Base-by-base conservation (phyloP, 2,113 vertebrate species). In the Psophia crepitans region DNA sequence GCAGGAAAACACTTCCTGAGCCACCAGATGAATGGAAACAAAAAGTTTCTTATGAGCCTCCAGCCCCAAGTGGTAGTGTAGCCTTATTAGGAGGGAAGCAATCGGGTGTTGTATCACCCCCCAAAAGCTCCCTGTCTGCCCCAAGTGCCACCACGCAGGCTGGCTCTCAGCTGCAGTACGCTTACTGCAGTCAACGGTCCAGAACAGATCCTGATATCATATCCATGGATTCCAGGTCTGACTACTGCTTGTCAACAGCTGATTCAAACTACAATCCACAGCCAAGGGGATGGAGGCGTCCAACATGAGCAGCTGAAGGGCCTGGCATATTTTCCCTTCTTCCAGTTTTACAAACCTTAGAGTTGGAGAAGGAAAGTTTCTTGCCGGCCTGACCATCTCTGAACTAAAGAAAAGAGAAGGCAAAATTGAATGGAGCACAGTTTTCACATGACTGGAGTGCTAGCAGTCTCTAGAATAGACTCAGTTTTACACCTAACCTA, bases 1-100 rank as follows among this genome's bases (percentile, higher is more conserved):
- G 97, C 75, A 98, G 98, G 93, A 99, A 99, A 97, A 97, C 96
- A 5, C 96, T 99, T 58, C 98, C 98, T 4, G 98, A 98, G 60
- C 98, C 98, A 4, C 98, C 98, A 7, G 96, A 97, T 22, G 98
- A 98, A 48, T 99, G 99, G 99, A 98, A 98, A 85, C 98, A 96
- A 77, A 98, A 97, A 78, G 98, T 98, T 85, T 97, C 98, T 81
- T 97, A 98, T 5, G 97, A 97, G 51, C 93, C 98, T 39, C 93
- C 94, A 8, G 89, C 95, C 82, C 92, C 92, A 23, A 89, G 91
- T 30, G 68, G 90, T 61, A 84, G 57, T 0, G 0, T 73, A 68
- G 89, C 94, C 39, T 74, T 80, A 12, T 14, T 30, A 17, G 96
- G 96, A 82, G 97, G 96, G 46, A 96, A 95, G 21, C 84, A 98